A percentile compares a stretch with the other conserved stretches of the same genome.
Evolutionary conservation across 1,140 invertebrate species (phyloP).

Genomic region (Maniola jurtina): DNA sequence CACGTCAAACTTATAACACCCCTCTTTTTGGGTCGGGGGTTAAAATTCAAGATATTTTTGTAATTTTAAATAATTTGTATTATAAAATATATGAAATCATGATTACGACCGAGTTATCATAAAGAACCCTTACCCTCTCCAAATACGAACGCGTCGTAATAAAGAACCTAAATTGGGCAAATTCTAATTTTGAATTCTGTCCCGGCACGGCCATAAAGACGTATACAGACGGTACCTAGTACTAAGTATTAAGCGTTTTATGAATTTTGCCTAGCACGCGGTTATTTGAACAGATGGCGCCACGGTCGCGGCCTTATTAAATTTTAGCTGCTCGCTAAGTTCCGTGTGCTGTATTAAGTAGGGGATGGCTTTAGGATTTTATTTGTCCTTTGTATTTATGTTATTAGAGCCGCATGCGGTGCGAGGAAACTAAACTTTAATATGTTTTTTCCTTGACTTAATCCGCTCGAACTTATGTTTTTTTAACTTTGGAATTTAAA

Average conservation of each 20-base stretch:
- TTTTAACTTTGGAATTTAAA: no score
- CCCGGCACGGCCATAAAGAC: conserved; percentile 47
- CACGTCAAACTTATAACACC: no score
- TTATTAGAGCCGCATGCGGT: background rate
- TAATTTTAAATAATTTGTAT: background rate
- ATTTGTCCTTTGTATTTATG: conserved; percentile 23
- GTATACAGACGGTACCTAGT: conserved; percentile 40
- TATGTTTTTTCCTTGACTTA: no score
- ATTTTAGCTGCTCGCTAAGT: conserved; percentile 40
- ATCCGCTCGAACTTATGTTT: no score
- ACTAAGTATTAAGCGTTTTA: conserved; percentile 51
- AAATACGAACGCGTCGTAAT: conserved; percentile 31
- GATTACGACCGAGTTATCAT: conserved; percentile 1
- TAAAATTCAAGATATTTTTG: no score
- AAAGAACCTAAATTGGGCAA: conserved; percentile 48
- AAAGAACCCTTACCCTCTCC: conserved; percentile 7
- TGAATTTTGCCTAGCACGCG: conserved; percentile 48
- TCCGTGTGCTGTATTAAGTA: conserved; percentile 30
- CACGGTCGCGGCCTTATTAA: conserved; percentile 47
- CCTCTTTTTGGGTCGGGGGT: no score
- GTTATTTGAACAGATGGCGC: conserved; percentile 51
- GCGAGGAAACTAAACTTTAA: background rate
- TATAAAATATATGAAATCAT: background rate
- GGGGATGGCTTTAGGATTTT: conserved; percentile 23
- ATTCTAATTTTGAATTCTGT: conserved; percentile 57